Evolutionary conservation across 2,797 vertebrate genomes (phyloP), one percentile per base, ranked within the genome.

Genomic region (Chaetophractus vellerosus): DNA sequence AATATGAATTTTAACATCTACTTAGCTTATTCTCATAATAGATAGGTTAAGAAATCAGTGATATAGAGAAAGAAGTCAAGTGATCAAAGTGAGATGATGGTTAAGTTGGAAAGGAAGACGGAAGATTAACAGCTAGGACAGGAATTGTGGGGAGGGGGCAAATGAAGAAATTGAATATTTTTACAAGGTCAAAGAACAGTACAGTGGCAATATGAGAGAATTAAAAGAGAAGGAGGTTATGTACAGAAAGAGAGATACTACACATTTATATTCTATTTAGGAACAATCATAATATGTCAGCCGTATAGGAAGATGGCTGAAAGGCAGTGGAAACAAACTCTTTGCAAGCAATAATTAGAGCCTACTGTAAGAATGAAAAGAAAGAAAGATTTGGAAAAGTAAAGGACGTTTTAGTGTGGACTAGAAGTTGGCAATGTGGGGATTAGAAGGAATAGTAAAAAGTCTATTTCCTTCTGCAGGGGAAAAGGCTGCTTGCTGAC

Each of bases 211-310:
- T 11, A 52, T 31, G 71, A 79, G 16, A 87, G 8, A 94, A 90
- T 52, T 80, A 55, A 38, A 45, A 9, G 45, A 45, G 38, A 71
- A 78, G 61, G 19, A 61, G 45, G 9, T 75, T 52, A 76, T 45
- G 11, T 64, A 68, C 9, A 80, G 9, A 90, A 26, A 96, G 2
- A 68, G 41, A 21, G 19, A 48, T 55, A 94, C 12, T n/a, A 18
- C 8, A 68, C 19, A 91, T 81, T 71, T 74, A 61, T 59, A 87
- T 89, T 87, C 80, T 87, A 89, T 28, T 88, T 57, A 78, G n/a
- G 33, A 90, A 9, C 5, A 45, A 16, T 66, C 87, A 18, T 75
- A 64, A 18, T 75, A 64, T 2, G 76, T 38, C 66, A 92, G 9
- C n/a, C 31, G 41, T 33, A 41, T 5, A 76, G 16, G 52, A 21